Evolutionary conservation across 2,888 invertebrate species (phyloP).

Genomic region (Oxystoma pomonae): DNA sequence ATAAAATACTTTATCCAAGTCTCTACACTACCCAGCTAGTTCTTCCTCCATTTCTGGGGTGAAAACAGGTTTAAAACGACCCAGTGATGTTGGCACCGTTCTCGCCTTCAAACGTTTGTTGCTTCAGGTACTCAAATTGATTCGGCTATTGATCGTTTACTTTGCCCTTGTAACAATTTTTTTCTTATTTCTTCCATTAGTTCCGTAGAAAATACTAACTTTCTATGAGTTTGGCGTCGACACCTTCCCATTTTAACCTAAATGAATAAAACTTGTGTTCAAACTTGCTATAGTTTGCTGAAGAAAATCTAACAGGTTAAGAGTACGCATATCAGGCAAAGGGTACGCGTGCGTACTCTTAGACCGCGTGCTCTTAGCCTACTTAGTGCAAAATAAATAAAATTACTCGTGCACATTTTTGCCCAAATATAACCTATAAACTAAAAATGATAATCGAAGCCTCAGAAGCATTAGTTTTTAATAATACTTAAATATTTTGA

Average conservation of each 20-base stretch:
- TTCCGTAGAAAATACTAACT: too few species aligned
- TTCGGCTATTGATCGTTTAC: conserved; percentile 5
- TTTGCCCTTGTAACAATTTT: neutral
- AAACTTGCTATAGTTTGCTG: too few species aligned
- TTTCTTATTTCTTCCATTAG: neutral
- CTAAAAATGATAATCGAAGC: too few species aligned
- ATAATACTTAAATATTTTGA: too few species aligned
- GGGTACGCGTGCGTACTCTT: neutral
- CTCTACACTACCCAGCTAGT: conserved; percentile 4
- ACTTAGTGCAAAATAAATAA: neutral
- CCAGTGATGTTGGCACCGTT: conserved; percentile 9
- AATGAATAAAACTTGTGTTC: neutral
- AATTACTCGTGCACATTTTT: too few species aligned
- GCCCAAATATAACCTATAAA: too few species aligned
- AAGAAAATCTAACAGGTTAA: too few species aligned
- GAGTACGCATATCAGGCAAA: too few species aligned
- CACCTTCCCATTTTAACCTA: too few species aligned
- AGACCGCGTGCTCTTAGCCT: neutral
- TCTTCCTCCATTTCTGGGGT: conserved; percentile 9
- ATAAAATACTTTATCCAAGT: conserved; percentile 3
- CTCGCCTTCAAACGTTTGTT: conserved; percentile 5
- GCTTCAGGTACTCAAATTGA: conserved; percentile 1
- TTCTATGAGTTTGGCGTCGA: too few species aligned
- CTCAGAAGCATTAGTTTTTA: too few species aligned
- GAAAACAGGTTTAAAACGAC: conserved; percentile 12